These are phyloP conservation scores for Papilio polyxenes DNA, from an alignment of 1,140 invertebrate genomes.

Conservation along the genomic window DNA sequence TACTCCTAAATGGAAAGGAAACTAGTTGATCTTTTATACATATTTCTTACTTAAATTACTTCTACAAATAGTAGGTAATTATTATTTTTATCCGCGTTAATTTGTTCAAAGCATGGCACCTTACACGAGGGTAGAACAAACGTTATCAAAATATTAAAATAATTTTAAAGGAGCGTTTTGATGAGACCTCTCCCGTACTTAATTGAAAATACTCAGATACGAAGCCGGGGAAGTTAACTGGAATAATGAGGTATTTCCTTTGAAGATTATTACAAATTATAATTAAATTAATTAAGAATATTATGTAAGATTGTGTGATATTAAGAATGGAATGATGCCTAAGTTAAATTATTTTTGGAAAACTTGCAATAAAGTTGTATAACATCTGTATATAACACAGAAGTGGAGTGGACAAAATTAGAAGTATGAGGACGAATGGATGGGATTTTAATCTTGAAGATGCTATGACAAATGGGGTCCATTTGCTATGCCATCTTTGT, in stretches of 20 bases:
- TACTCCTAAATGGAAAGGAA: too few species aligned
- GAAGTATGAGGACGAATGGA: too few species aligned
- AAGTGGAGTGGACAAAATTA: too few species aligned
- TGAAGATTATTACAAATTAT: conserved; percentile 15
- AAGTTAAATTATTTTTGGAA: background rate
- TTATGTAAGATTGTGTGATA: background rate
- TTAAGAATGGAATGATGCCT: background rate
- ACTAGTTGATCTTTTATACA: too few species aligned
- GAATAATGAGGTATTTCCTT: conserved; percentile 42
- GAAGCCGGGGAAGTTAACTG: conserved; percentile 55
- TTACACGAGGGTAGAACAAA: conserved; percentile 44
- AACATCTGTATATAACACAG: too few species aligned
- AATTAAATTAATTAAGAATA: conserved; percentile 5
- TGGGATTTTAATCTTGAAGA: background rate
- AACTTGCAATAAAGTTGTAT: background rate
- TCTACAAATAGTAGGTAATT: background rate
- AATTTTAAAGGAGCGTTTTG: conserved; percentile 76
- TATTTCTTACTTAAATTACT: background rate
- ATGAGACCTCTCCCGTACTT: conserved; percentile 59
- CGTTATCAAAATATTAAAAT: conserved; percentile 63
- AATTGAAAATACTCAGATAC: conserved; percentile 67
- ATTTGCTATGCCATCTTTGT: background rate
- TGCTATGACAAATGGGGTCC: background rate
- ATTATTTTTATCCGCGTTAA: background rate
- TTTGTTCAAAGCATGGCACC: conserved; percentile 42